Evolutionary conservation across 2,888 invertebrate species (phyloP).

Genomic region (Agriopis marginaria): DNA sequence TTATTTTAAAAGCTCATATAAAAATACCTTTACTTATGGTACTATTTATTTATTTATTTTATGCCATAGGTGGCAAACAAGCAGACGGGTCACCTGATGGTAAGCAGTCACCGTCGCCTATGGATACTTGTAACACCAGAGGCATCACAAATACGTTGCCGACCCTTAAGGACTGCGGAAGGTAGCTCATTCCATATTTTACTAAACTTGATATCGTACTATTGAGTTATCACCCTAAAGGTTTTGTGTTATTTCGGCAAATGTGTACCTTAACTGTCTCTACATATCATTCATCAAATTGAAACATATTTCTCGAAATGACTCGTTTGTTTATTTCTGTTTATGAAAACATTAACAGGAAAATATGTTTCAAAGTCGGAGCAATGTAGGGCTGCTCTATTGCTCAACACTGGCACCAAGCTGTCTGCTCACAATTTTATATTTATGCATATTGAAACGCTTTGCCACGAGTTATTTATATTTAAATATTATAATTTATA

Average conservation of each 20-base stretch:
- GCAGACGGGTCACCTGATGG: no score
- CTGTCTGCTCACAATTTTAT: conserved; percentile 50
- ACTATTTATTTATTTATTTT: no score
- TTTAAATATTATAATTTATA: conserved; percentile 11
- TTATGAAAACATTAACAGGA: conserved; percentile 26
- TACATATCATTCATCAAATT: conserved; percentile 11
- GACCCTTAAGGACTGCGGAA: no score
- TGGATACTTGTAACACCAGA: no score
- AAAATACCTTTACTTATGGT: neutral
- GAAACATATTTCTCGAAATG: conserved; percentile 2
- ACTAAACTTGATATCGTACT: no score
- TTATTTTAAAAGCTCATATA: neutral
- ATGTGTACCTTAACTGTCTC: neutral
- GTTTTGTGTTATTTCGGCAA: no score
- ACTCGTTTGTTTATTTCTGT: neutral
- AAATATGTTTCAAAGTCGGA: conserved; percentile 17
- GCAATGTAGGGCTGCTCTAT: conserved; percentile 25
- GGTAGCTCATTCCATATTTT: no score
- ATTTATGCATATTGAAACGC: conserved; percentile 23
- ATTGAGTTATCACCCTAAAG: no score
- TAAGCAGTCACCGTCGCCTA: no score
- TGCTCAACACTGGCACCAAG: conserved; percentile 55
- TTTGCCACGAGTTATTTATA: conserved; percentile 12
- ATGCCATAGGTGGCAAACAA: no score
- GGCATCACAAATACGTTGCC: no score